Conservation (phyloP, 2,888 invertebrate species). For the Caenorhabditis macrosperma region DNA sequence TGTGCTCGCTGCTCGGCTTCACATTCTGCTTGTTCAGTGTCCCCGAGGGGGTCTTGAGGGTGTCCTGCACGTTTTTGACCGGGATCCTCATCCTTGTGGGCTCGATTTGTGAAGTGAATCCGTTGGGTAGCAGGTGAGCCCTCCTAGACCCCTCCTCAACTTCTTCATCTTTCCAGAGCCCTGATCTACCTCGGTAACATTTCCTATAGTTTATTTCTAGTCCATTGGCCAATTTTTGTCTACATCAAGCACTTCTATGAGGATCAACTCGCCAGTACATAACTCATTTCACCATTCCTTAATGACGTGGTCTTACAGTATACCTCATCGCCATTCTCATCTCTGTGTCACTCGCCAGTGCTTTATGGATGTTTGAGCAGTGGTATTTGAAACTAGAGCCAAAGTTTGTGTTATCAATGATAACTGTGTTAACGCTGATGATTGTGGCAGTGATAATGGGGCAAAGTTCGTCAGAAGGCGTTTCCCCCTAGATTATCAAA, state of each 20-base stretch:
- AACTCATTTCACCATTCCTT: too few species aligned
- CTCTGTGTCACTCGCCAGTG: conserved; percentile 22
- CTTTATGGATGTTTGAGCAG: conserved; percentile 33
- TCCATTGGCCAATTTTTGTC: conserved; percentile 61
- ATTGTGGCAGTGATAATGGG: background rate
- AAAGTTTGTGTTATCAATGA: background rate
- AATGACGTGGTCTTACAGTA: background rate
- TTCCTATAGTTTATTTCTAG: conserved; percentile 58
- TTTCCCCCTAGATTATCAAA: too few species aligned
- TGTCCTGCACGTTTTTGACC: conserved; percentile 12
- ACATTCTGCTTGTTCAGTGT: background rate
- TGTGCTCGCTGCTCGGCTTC: background rate
- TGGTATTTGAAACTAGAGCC: conserved; percentile 30
- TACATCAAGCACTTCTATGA: conserved; percentile 43
- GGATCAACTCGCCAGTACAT: background rate
- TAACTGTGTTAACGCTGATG: conserved; percentile 15
- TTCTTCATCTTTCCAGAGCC: conserved; percentile 8
- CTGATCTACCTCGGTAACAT: conserved; percentile 58
- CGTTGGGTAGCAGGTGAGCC: background rate
- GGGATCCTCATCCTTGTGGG: background rate
- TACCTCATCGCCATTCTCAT: conserved; percentile 6
- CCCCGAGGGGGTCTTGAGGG: background rate
- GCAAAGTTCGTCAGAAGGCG: background rate
- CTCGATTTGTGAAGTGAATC: background rate
- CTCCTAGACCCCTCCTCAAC: background rate